Evolutionary conservation across 2,888 invertebrate species (phyloP).

Genomic region (Bellardia pandia): DNA sequence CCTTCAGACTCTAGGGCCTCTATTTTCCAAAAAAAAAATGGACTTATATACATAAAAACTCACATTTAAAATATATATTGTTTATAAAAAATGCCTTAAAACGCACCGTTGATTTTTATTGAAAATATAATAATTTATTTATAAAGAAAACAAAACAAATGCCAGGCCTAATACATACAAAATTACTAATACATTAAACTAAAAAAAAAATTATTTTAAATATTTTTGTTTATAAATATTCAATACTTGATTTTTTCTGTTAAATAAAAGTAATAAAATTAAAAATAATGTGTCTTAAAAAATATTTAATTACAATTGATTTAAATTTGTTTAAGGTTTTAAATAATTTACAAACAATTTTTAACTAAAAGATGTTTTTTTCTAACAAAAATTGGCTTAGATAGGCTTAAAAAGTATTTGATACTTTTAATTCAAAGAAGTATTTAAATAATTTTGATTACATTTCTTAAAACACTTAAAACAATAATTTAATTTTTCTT

Average conservation of each 20-base stretch:
- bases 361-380: constrained; percentile 35
- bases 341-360: constrained; percentile 65
- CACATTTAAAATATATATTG: too few relatives aligned
- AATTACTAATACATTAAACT: constrained; percentile 63
- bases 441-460: constrained; percentile 40
- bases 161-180: constrained; percentile 62
- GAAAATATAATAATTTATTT: constrained; percentile 72
- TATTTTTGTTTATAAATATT: constrained; percentile 62
- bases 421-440: constrained; percentile 2
- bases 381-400: constrained; percentile 26
- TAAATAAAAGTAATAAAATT: constrained; percentile 47
- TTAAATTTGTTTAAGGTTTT: constrained; percentile 50
- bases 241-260: constrained; percentile 58
- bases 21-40: too few relatives aligned
- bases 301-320: constrained; percentile 58
- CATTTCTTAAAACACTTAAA: not conserved
- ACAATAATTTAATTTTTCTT: not conserved
- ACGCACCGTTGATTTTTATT: constrained; percentile 40
- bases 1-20: too few relatives aligned
- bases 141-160: constrained; percentile 73
- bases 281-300: not conserved
- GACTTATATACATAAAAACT: too few relatives aligned
- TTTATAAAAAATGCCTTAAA: constrained; percentile 3
- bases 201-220: constrained; percentile 60
- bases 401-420: constrained; percentile 4